phyloP scores from a whole-genome alignment of 2,888 invertebrate species.

The Temnothorax rugatulus region DNA sequence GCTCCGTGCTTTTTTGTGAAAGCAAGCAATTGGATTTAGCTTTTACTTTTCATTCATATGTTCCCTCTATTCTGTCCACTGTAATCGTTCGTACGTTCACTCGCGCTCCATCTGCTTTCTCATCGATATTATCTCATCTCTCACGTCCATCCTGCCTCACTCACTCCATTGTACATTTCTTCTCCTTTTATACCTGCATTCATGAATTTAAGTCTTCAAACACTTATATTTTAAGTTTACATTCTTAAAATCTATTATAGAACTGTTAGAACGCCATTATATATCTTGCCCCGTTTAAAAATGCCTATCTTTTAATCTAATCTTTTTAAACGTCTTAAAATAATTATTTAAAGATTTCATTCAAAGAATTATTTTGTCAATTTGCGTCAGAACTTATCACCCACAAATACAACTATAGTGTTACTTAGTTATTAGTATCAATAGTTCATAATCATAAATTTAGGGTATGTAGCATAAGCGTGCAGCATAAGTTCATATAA shows the following conservation, averaged over 20 bases:
- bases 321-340: constrained; percentile 58
- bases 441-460: constrained; percentile 37
- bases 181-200: neutral
- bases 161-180: neutral
- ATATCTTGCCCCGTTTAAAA: constrained; percentile 27
- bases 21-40: constrained; percentile 26
- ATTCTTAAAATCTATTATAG: constrained; percentile 41
- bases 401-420: constrained; percentile 69
- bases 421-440: constrained; percentile 59
- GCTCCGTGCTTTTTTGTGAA: constrained; percentile 11
- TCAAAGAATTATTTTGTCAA: neutral
- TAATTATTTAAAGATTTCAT: constrained; percentile 60
- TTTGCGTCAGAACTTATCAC: constrained; percentile 63
- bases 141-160: constrained; percentile 11
- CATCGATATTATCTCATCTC: neutral
- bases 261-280: constrained; percentile 38
- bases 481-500: constrained; percentile 34
- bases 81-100: neutral
- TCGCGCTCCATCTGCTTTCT: neutral
- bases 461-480: constrained; percentile 23
- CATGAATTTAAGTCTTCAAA: constrained; percentile 47
- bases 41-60: constrained; percentile 1
- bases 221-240: constrained; percentile 27
- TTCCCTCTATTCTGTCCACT: neutral
- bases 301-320: constrained; percentile 23